A percentile compares a stretch with the other conserved stretches of the same genome.
Evolutionary conservation across 2,113 vertebrate genomes (phyloP).

Genomic region (Alligator sinensis): DNA sequence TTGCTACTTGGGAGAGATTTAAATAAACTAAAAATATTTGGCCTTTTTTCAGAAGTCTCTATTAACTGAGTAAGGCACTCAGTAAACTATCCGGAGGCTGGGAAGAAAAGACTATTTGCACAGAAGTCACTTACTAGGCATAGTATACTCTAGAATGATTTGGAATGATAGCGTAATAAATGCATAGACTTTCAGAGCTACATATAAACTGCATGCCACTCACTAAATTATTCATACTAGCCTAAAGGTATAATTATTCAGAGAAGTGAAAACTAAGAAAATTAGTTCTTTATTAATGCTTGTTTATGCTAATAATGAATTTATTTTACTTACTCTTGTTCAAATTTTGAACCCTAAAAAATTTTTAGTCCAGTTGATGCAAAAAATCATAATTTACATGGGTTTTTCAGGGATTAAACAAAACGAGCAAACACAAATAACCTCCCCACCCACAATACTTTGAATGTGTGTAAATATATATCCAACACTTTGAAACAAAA

Average conservation of each 20-base stretch:
- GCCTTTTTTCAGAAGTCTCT: constrained; percentile 66
- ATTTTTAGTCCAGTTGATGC: background rate
- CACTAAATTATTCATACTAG: constrained; percentile 93
- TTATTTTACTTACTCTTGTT: constrained; percentile 53
- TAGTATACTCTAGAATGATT: constrained; percentile 86
- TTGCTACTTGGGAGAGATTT: constrained; percentile 62
- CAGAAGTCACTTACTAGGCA: constrained; percentile 87
- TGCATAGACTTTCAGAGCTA: constrained; percentile 85
- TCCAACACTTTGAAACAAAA: background rate
- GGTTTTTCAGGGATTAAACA: background rate
- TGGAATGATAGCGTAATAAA: constrained; percentile 88
- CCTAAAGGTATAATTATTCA: constrained; percentile 93
- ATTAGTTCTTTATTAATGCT: constrained; percentile 95
- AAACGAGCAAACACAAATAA: no score
- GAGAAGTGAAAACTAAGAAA: constrained; percentile 91
- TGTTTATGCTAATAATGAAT: constrained; percentile 85
- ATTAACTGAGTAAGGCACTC: constrained; percentile 76
- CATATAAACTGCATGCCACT: constrained; percentile 88
- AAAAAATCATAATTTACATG: background rate
- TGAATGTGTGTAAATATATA: background rate
- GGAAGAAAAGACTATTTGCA: constrained; percentile 82
- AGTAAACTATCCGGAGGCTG: constrained; percentile 60
- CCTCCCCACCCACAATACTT: no score
- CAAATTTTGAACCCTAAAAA: constrained; percentile 40
- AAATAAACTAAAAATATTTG: constrained; percentile 67